Evolutionary conservation across 30 jellyfish, hydroid and myxozoan species (phyloP).

Genomic region (Cassiopea andromeda): DNA sequence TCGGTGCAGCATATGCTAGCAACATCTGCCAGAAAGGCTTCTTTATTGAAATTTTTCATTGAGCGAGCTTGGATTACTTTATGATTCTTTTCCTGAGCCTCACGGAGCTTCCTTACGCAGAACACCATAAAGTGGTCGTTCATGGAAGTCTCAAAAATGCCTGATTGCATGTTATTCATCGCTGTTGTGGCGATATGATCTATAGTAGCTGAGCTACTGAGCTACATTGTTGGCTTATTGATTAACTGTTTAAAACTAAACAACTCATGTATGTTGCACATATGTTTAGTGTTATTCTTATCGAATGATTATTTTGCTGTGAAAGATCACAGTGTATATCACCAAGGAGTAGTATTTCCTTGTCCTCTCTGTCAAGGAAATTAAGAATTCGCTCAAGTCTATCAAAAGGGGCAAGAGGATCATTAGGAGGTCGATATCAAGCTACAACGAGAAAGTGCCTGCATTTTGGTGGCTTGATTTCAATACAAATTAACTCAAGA

Average conservation of each 20-base stretch:
- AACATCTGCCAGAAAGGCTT: background rate
- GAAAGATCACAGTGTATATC: conserved; percentile 49
- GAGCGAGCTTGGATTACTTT: conserved; percentile 7
- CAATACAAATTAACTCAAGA: conserved; percentile 26
- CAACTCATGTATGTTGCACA: conserved; percentile 2
- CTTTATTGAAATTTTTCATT: background rate
- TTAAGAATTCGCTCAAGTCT: conserved; percentile 29
- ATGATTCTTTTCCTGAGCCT: background rate
- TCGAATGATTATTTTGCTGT: background rate
- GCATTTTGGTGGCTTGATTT: conserved; percentile 27
- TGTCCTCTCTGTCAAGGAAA: conserved; percentile 42
- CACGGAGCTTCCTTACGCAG: conserved; percentile 3
- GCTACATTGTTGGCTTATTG: conserved; percentile 25
- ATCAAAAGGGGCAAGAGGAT: conserved; percentile 16
- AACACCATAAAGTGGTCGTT: conserved; percentile 19
- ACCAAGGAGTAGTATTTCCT: conserved; percentile 45
- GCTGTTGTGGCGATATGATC: conserved; percentile 7
- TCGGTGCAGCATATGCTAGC: background rate
- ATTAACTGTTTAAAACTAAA: conserved; percentile 14
- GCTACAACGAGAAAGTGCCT: conserved; percentile 35
- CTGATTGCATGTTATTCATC: background rate
- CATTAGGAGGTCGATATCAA: conserved; percentile 59
- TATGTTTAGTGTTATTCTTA: background rate
- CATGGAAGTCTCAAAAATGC: conserved; percentile 2
- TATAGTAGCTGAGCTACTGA: conserved; percentile 15